phyloP scores from a whole-genome alignment of 2,113 vertebrate species.

The Percina caprodes region DNA sequence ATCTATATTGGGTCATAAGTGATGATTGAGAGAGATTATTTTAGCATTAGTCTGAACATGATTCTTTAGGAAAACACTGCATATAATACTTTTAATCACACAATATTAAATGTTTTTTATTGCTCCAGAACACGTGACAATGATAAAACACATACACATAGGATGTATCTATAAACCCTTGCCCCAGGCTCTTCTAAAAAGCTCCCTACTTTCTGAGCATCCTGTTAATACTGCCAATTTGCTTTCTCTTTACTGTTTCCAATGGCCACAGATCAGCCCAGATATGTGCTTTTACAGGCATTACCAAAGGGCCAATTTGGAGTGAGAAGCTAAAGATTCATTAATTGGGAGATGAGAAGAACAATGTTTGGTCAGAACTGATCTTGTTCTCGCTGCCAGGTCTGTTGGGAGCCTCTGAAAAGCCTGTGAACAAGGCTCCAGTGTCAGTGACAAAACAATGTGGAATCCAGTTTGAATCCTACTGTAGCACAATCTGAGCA shows the following conservation, averaged over 20 bases:
- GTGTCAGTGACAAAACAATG: conserved; percentile 33
- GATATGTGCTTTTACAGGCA: conserved; percentile 16
- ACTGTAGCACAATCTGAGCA: conserved; percentile 2
- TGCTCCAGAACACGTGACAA: conserved; percentile 1
- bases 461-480: background rate
- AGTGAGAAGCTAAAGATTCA: conserved; percentile 33
- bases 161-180: conserved; percentile 1
- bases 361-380: conserved; percentile 21
- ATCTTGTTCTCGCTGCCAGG: conserved; percentile 4
- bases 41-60: no score
- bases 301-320: conserved; percentile 23
- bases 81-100: background rate
- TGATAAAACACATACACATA: background rate
- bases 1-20: no score
- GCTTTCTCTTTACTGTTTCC: conserved; percentile 29
- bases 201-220: background rate
- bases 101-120: conserved; percentile 19
- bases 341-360: conserved; percentile 53
- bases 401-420: conserved; percentile 41
- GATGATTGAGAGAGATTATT: no score
- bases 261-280: conserved; percentile 24
- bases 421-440: conserved; percentile 42
- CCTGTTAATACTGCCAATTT: conserved; percentile 27
- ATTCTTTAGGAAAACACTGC: no score
- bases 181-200: background rate